These are phyloP conservation scores for Portevinia maculata DNA, from an alignment of 2,888 invertebrate species.

Conservation along the genomic window DNA sequence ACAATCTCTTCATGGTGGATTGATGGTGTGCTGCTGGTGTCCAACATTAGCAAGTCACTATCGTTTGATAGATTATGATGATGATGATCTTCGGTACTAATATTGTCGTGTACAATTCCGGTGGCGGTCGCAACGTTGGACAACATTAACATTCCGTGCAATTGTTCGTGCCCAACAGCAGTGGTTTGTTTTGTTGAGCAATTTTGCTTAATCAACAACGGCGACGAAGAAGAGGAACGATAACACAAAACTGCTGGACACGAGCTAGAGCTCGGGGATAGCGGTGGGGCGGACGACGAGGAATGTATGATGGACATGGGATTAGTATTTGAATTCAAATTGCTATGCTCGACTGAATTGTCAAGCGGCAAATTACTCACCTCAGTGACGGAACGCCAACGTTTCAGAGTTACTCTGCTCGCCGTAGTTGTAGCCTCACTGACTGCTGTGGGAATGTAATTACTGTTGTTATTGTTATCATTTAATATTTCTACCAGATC, in stretches of 20 bases:
- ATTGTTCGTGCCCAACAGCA: slow-evolving; percentile 48
- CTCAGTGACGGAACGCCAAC: slow-evolving; percentile 64
- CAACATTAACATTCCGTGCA: slow-evolving; percentile 66
- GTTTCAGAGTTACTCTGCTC: slow-evolving; percentile 45
- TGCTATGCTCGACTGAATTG: slow-evolving; percentile 69
- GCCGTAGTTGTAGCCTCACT: neutral
- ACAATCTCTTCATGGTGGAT: slow-evolving; percentile 82
- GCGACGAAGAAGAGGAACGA: slow-evolving; percentile 47
- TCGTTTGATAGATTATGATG: slow-evolving; percentile 14
- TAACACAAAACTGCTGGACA: slow-evolving; percentile 50
- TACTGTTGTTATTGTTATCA: slow-evolving; percentile 69
- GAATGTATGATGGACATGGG: slow-evolving; percentile 6
- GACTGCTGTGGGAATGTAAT: slow-evolving; percentile 25
- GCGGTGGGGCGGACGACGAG: slow-evolving; percentile 8
- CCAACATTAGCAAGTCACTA: slow-evolving; percentile 44
- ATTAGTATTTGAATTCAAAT: slow-evolving; percentile 61
- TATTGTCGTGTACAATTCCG: slow-evolving; percentile 37
- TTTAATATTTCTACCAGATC: slow-evolving; percentile 72
- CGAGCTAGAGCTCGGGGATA: slow-evolving; percentile 47
- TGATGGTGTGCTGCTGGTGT: slow-evolving; percentile 70
- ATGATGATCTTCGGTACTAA: slow-evolving; percentile 19
- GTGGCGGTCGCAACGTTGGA: slow-evolving; percentile 27
- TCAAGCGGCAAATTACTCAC: slow-evolving; percentile 74
- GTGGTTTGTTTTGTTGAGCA: slow-evolving; percentile 62
- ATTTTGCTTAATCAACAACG: slow-evolving; percentile 68